phyloP scores from a whole-genome alignment of 2,888 invertebrate genomes.

The Eupithecia exiguata region DNA sequence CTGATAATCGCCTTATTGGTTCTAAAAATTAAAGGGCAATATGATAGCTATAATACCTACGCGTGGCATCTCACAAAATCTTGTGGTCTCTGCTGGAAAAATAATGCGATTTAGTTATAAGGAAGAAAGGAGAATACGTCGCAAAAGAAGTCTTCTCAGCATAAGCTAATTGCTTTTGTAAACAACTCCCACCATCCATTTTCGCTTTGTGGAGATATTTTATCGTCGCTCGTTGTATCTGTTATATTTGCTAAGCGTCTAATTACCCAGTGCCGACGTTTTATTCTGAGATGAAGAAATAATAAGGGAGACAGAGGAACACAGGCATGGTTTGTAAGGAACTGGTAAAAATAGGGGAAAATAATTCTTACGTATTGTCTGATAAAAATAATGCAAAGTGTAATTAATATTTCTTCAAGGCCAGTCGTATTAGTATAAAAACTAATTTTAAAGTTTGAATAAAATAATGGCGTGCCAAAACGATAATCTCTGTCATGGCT shows the following conservation, averaged over 20 bases:
- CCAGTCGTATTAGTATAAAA: too few relatives aligned
- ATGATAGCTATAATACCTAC: neutral
- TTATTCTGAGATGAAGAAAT: slow-evolving; percentile 58
- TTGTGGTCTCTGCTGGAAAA: neutral
- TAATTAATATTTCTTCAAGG: too few relatives aligned
- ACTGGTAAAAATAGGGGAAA: neutral
- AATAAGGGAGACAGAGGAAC: slow-evolving; percentile 48
- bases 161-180: slow-evolving; percentile 35
- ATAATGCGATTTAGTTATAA: neutral
- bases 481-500: too few relatives aligned
- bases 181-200: slow-evolving; percentile 42
- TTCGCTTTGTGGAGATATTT: slow-evolving; percentile 52
- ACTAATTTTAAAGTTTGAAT: too few relatives aligned
- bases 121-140: neutral
- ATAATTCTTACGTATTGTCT: too few relatives aligned
- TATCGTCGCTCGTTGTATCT: slow-evolving; percentile 49
- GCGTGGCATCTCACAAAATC: neutral
- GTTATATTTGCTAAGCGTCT: slow-evolving; percentile 63
- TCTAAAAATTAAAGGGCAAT: neutral
- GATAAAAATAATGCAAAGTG: too few relatives aligned
- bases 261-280: slow-evolving; percentile 63
- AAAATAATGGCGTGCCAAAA: too few relatives aligned
- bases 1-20: neutral
- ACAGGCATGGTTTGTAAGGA: neutral
- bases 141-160: slow-evolving; percentile 25